Base-by-base conservation (phyloP, 2,797 vertebrate species). In the Anniella stebbinsi region DNA sequence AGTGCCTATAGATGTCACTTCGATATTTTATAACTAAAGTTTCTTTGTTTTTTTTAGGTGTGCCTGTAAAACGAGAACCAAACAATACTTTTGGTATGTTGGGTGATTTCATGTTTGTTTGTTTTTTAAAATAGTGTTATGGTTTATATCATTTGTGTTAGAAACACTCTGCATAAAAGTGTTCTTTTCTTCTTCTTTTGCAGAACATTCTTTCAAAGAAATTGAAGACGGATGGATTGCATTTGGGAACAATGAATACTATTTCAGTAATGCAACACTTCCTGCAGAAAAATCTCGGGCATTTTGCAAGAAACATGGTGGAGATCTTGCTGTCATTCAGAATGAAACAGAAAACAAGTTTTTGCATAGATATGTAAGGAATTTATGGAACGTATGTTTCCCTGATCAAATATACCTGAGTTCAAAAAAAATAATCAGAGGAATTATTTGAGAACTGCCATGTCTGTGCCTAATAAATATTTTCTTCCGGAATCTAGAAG, bases 151-250 rank as follows among this genome's bases (percentile, higher is more conserved):
- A 10, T 70, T 33, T 72, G 28, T 60, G 38, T 10, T 45, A 45
- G 30, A 73, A 88, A 4, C n/a, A n/a, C 80, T 67, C 23, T 77
- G 2, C 41, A 41, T 36, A 2, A 66, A 10, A 51, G 10, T 66
- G 21, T 15, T 38, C 45, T 21, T 48, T 69, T 84, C 21, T 45
- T 48, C 10, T 89, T 45, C n/a, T 57, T 77, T 66, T 87, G 25
- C 45, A 76, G 83, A 60, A 80, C 89, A 83, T 57, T 33, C 17
- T 7, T 89, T 57, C 4, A 90, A 98, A 93, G 95, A 93, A 30
- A 98, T 98, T 11, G 96, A 96, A 33, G 98, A 99, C 84, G 98
- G 98, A 70, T 99, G 98, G 98, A 48, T 98, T 28, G 96, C 97
- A 91, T 97, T 96, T 94, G 98, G 98, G 57, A 97, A 97, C 75